These are phyloP conservation scores for Nesometra sesokonis DNA, from an alignment of 35 echinoderm and acorn worm genomes.

Conservation along the genomic window DNA sequence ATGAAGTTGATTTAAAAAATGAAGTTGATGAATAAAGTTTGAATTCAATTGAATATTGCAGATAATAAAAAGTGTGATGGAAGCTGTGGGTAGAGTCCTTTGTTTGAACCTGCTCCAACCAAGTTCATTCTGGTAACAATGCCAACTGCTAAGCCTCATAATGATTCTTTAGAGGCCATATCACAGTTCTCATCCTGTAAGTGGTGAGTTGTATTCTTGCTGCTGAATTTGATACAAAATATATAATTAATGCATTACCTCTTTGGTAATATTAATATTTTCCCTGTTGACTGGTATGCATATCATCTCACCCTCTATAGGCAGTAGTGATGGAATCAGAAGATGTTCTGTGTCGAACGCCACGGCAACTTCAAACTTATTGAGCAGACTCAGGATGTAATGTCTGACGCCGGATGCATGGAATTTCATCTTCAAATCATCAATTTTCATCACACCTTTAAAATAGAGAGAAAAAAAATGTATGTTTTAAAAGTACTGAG, in stretches of 20 bases:
- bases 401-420: constrained; percentile 59
- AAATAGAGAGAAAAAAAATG: not conserved
- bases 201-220: too few species aligned
- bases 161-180: too few species aligned
- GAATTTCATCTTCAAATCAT: constrained; percentile 81
- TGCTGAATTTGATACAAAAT: too few species aligned
- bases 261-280: not conserved
- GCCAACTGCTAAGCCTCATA: too few species aligned
- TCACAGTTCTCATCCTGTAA: too few species aligned
- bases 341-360: constrained; percentile 82
- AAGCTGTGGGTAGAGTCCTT: too few species aligned
- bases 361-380: constrained; percentile 98
- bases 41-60: too few species aligned
- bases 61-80: too few species aligned
- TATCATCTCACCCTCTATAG: constrained; percentile 49
- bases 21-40: too few species aligned
- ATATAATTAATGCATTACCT: not conserved
- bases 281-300: constrained; percentile 57
- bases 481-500: not conserved
- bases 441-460: constrained; percentile 77
- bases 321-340: constrained; percentile 78
- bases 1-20: too few species aligned
- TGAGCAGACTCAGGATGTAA: constrained; percentile 83
- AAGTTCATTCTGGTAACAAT: too few species aligned
- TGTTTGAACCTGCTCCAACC: too few species aligned